Percentiles rank a stretch among this genome's conserved stretches.
Evolutionary conservation across 2,113 vertebrate species (phyloP).

Genomic region (Seriola quinqueradiata): DNA sequence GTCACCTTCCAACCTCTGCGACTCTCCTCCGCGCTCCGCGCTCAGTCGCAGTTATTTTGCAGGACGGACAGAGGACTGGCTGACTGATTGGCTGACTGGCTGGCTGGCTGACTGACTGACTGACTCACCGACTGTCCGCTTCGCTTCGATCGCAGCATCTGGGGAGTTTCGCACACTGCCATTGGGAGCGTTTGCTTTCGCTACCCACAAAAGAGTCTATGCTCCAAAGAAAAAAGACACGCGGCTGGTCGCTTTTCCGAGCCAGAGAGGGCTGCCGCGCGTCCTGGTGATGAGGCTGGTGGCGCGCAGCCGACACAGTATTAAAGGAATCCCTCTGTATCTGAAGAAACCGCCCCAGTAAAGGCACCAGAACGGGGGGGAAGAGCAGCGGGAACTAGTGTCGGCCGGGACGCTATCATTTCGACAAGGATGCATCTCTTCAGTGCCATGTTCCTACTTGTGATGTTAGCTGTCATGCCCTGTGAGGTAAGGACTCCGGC

Average conservation of each 20-base stretch:
- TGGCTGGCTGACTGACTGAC: not conserved
- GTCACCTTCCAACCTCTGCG: conserved; percentile 85
- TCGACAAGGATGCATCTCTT: conserved; percentile 86
- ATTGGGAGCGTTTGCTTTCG: conserved; percentile 18
- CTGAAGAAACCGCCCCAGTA: conserved; percentile 80
- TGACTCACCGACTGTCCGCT: conserved; percentile 1
- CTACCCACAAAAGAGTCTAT: conserved; percentile 36
- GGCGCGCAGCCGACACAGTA: conserved; percentile 76
- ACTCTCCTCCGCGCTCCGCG: conserved; percentile 57
- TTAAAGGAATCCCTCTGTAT: conserved; percentile 72
- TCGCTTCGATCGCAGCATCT: conserved; percentile 17
- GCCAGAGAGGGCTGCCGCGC: conserved; percentile 70
- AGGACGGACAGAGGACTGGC: conserved; percentile 35
- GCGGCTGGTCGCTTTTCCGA: conserved; percentile 62
- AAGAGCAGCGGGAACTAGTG: conserved; percentile 59
- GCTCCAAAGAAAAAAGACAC: conserved; percentile 47
- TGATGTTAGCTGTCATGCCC: conserved; percentile 84
- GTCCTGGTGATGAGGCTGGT: conserved; percentile 85
- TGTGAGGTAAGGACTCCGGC: conserved; percentile 80
- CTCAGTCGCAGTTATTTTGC: conserved; percentile 63
- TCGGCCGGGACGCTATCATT: conserved; percentile 77
- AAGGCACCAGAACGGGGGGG: conserved; percentile 11
- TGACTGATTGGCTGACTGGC: not conserved
- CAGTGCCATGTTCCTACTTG: conserved; percentile 87
- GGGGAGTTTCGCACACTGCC: conserved; percentile 14